Conservation (phyloP, 1,140 invertebrate genomes). For the Euglossa dilemma region DNA sequence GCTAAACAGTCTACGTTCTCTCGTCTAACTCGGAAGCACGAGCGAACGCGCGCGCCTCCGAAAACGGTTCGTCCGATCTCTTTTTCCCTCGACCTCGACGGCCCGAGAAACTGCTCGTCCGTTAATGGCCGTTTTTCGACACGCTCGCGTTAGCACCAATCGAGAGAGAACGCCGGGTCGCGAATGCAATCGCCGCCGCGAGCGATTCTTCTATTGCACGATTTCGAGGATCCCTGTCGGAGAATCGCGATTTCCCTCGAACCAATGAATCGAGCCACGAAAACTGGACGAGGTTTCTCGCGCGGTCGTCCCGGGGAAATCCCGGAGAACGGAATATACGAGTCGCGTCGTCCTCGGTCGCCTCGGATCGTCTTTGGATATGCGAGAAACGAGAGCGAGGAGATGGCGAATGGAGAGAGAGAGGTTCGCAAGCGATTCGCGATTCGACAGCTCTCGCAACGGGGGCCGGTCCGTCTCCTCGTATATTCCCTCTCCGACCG, state of each 20-base stretch:
- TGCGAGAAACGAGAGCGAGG: background rate
- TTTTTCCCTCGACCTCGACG: too few relatives aligned
- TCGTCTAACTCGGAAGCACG: slow-evolving; percentile 74
- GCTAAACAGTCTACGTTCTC: slow-evolving; percentile 80
- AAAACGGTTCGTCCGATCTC: slow-evolving; percentile 28
- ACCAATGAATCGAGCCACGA: slow-evolving; percentile 7
- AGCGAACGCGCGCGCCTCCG: slow-evolving; percentile 47
- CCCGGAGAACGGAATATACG: background rate
- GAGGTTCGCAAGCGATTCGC: too few relatives aligned
- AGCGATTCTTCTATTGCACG: slow-evolving; percentile 52
- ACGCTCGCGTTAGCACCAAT: slow-evolving; percentile 23
- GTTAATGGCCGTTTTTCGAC: background rate
- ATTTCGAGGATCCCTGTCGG: background rate
- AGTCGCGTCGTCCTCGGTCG: background rate
- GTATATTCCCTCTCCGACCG: slow-evolving; percentile 23
- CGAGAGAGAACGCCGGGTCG: background rate
- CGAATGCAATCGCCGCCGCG: background rate
- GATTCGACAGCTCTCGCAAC: too few relatives aligned
- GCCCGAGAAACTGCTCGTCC: slow-evolving; percentile 12
- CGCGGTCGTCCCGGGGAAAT: background rate
- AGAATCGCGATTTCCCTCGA: slow-evolving; percentile 1
- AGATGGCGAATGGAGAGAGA: too few relatives aligned
- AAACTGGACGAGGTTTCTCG: slow-evolving; percentile 33
- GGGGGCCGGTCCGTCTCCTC: background rate
- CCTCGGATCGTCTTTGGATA: background rate